Percentiles rank a stretch among this genome's conserved stretches.
These are phyloP conservation scores for Corynorhinus townsendii DNA, from an alignment of 2,113 vertebrate genomes.

Conservation along the genomic window DNA sequence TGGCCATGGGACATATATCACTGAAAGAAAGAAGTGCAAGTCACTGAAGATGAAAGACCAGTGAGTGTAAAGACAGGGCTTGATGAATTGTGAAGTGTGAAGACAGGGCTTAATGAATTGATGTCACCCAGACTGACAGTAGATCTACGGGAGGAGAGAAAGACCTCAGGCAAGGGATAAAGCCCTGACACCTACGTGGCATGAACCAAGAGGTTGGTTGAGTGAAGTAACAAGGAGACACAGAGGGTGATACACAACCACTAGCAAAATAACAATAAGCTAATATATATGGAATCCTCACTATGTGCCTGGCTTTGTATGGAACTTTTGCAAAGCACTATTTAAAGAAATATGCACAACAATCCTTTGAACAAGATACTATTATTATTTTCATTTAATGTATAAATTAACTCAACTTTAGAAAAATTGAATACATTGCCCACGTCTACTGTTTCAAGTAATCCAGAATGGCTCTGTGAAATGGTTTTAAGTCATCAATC, in stretches of 20 bases:
- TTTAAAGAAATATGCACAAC: not conserved
- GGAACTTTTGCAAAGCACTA: not conserved
- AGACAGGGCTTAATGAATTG: not conserved
- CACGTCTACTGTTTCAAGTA: not conserved
- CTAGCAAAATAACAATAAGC: not conserved
- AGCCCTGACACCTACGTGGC: not conserved
- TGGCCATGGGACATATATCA: not conserved
- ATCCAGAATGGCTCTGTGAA: not conserved
- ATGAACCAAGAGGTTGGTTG: not conserved
- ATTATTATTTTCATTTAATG: not conserved
- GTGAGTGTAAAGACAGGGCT: not conserved
- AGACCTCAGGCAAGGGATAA: not conserved
- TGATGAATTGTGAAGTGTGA: not conserved
- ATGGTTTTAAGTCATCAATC: not conserved
- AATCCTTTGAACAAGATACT: not conserved
- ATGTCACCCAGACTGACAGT: not conserved
- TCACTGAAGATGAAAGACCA: not conserved
- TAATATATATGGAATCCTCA: not conserved
- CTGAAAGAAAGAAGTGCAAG: not conserved
- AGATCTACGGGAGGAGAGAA: not conserved
- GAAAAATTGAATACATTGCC: not conserved
- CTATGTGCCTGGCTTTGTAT: not conserved
- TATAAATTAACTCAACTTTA: not conserved
- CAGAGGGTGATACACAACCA: not conserved
- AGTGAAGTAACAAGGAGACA: not conserved